Base-by-base conservation (phyloP, 2,888 invertebrate genomes). In the Vanessa cardui region DNA sequence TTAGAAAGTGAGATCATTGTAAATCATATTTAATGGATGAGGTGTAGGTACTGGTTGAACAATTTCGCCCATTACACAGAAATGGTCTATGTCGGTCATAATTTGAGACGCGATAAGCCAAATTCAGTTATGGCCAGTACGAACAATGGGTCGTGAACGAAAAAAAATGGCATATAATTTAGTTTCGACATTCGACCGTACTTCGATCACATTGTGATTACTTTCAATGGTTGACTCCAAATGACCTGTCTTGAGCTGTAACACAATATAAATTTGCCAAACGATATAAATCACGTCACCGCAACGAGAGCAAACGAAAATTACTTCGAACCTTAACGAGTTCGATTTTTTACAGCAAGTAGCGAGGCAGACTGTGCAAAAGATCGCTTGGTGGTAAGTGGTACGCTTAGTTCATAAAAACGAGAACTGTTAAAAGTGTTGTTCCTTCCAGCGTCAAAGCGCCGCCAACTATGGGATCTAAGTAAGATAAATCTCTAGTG, bases 111-210 rank as follows among this genome's bases (percentile, higher is more conserved):
- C 81, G 85, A 88, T 85, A 84, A 84, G 76, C 78, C 77, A 75
- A 78, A 78, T 74, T 74, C 78, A 77, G 80, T 78, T 78, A 77
- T 77, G 75, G 70, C 54, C 72, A 72, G 74, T 70, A 77, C 78
- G 81, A 83, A 88, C 88, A 87, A 89, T 87, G 73, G 82, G 69
- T 79, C 78, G 77, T 81, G 78, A 81, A 82, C 75, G 76, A 56
- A 77, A 61, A 85, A 84, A 84, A 84, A 84, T 83, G 77, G 79
- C 77, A 74, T 79, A 80, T 85, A 86, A 86, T 88, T 87, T 84
- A 66, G 73, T 73, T 75, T 64, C 61, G 70, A 66, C 60, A 71
- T 67, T 71, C 50, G 52, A 50, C 58, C 62, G 63, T 70, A 73
- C 66, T 71, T 72, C 73, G 71, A 74, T 74, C 66, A 68, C 72